A percentile compares a stretch with the other conserved stretches of the same genome.
These are phyloP conservation scores for Microcaecilia unicolor DNA, from an alignment of 2,797 vertebrate species.

Conservation along the genomic window DNA sequence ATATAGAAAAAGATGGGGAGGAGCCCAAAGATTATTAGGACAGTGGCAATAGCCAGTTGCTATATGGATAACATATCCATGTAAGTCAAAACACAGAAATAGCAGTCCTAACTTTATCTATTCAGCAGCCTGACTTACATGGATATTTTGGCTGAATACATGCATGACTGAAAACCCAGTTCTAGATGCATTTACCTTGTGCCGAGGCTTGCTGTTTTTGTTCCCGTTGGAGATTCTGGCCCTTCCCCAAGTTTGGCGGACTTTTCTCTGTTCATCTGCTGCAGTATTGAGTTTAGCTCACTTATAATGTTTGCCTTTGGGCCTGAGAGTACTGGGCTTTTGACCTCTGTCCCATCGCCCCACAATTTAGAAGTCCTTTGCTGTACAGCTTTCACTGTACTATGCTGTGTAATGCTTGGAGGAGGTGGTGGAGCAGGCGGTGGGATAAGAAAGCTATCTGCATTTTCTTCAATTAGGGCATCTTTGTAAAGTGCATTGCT, in stretches of 20 bases:
- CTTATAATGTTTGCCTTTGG: conserved; percentile 90
- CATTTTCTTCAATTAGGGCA: conserved; percentile 77
- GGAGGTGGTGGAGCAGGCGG: conserved; percentile 68
- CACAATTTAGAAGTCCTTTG: conserved; percentile 89
- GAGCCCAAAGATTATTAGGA: too few relatives aligned
- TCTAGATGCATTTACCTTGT: conserved; percentile 67
- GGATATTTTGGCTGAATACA: too few relatives aligned
- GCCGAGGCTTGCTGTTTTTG: conserved; percentile 65
- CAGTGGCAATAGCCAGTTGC: too few relatives aligned
- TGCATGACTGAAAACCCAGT: not conserved
- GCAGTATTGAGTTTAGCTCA: conserved; percentile 93
- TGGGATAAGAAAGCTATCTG: conserved; percentile 70
- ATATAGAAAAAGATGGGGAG: too few relatives aligned
- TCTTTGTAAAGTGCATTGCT: conserved; percentile 85
- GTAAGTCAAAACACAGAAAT: too few relatives aligned
- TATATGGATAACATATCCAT: too few relatives aligned
- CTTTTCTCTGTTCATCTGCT: conserved; percentile 90
- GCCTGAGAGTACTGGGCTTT: conserved; percentile 81
- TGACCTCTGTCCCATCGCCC: conserved; percentile 78
- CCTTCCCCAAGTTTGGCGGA: conserved; percentile 75
- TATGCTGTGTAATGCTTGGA: conserved; percentile 49
- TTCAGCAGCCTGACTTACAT: too few relatives aligned
- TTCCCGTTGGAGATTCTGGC: conserved; percentile 71
- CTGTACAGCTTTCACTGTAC: conserved; percentile 64
- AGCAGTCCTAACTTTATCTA: too few relatives aligned